A percentile compares a stretch with the other conserved stretches of the same genome.
phyloP scores from a whole-genome alignment of 2,797 vertebrate genomes.

The Tachyglossus aculeatus region DNA sequence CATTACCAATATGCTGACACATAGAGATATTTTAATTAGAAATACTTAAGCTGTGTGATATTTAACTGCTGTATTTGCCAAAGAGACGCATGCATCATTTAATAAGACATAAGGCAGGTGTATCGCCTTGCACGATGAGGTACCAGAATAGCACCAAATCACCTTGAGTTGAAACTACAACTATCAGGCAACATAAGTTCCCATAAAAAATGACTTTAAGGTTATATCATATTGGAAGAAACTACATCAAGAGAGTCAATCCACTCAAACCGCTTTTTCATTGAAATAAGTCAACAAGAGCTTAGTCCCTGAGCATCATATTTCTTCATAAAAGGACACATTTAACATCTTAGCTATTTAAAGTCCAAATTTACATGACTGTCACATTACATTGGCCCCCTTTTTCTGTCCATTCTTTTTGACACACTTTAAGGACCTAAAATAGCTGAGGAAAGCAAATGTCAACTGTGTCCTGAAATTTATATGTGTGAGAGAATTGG shows the following conservation, averaged over 20 bases:
- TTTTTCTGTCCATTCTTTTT: slow-evolving; percentile 72
- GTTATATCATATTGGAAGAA: slow-evolving; percentile 35
- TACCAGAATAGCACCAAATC: slow-evolving; percentile 63
- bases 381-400: slow-evolving; percentile 64
- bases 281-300: slow-evolving; percentile 56
- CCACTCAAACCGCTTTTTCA: slow-evolving; percentile 56
- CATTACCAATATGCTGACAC: slow-evolving; percentile 93
- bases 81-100: slow-evolving; percentile 77
- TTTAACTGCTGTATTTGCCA: slow-evolving; percentile 80
- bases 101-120: slow-evolving; percentile 77
- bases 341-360: slow-evolving; percentile 73
- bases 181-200: slow-evolving; percentile 52
- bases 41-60: slow-evolving; percentile 80
- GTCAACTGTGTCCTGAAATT: slow-evolving; percentile 77
- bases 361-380: slow-evolving; percentile 78
- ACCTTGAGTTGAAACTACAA: slow-evolving; percentile 54
- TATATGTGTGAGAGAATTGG: slow-evolving; percentile 82
- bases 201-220: slow-evolving; percentile 55
- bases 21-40: slow-evolving; percentile 94
- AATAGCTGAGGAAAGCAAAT: slow-evolving; percentile 90
- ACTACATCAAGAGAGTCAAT: slow-evolving; percentile 31
- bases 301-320: slow-evolving; percentile 65
- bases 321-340: slow-evolving; percentile 70
- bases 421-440: slow-evolving; percentile 76
- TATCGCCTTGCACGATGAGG: slow-evolving; percentile 65